These are phyloP conservation scores for Geopemphigus sp. DNA, from an alignment of 1,140 invertebrate species.

Conservation along the genomic window DNA sequence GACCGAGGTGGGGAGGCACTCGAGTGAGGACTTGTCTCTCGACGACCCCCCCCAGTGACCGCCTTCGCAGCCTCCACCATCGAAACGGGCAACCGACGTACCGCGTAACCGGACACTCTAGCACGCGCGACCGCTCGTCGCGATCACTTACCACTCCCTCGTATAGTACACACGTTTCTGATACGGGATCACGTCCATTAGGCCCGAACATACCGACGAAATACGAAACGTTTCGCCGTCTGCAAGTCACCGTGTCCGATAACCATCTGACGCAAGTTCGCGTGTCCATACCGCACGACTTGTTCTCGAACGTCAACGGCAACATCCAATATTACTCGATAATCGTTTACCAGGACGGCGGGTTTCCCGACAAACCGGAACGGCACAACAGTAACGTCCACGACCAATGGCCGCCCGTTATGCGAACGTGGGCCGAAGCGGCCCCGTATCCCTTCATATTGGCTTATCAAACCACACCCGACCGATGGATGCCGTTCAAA, in stretches of 20 bases:
- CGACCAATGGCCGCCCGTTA: not conserved
- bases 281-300: not conserved
- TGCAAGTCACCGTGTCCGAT: conserved; percentile 20
- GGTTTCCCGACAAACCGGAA: conserved; percentile 32
- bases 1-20: too few species aligned
- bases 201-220: not conserved
- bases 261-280: conserved; percentile 1
- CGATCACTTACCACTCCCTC: too few species aligned
- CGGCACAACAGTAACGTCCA: not conserved
- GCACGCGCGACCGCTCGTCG: too few species aligned
- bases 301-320: conserved; percentile 3
- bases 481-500: conserved; percentile 37
- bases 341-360: conserved; percentile 24
- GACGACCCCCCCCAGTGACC: too few species aligned
- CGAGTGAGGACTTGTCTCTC: too few species aligned
- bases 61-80: too few species aligned
- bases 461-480: conserved; percentile 17
- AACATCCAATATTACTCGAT: conserved; percentile 20
- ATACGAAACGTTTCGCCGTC: not conserved
- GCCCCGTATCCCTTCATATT: conserved; percentile 29
- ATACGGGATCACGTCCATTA: not conserved
- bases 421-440: conserved; percentile 1
- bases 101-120: too few species aligned
- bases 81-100: too few species aligned
- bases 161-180: too few species aligned